Evolutionary conservation across 2,888 invertebrate species (phyloP), one percentile per base, ranked within the genome.

Genomic region (Harmothoe impar): DNA sequence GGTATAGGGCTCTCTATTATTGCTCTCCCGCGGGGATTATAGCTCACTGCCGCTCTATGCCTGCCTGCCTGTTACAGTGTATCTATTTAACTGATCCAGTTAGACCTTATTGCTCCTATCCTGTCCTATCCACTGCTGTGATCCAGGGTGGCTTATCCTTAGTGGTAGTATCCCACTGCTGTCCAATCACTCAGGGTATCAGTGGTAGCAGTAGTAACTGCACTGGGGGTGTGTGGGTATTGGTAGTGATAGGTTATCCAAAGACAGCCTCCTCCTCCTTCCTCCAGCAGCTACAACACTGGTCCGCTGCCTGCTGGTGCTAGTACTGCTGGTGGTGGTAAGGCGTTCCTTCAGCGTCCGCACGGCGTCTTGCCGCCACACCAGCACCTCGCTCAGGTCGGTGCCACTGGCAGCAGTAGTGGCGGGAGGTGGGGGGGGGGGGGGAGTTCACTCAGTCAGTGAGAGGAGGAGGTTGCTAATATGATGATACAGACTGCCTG

Each of bases 371-470:
- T 72, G 72, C 31, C 25, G 12, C n/a, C 31, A 15, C 29, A 3
- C 72, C 31, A 0, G 25, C 15, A 3, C 72, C n/a, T 72, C n/a
- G 1, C 43, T 43, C 43, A 43, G 43, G 43, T 43, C 10, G 43
- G 43, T 43, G 43, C 5, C 43, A 43, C 43, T 72, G 72, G 72
- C 72, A 3, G 29, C 72, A 15, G 62, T 3, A 5, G 62, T 20
- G 23, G 62, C 7, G 62, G 23, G 7, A 15, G 20, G 62, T n/a
- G 62, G 62, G 62, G 7, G 23, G 62, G 62, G 62, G 62, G 20
- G 20, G n/a, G n/a, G n/a, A 25, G 72, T 72, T 72, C 72, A 72
- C 72, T 72, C 72, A 72, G 72, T 72, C 72, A 72, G 72, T 72
- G 15, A 72, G 29, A 15, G 72, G 72, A 72, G 72, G 25, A 72